Evolutionary conservation across 2,888 invertebrate genomes (phyloP), one percentile per base, ranked within the genome.

Genomic region (Tenthredo livida): DNA sequence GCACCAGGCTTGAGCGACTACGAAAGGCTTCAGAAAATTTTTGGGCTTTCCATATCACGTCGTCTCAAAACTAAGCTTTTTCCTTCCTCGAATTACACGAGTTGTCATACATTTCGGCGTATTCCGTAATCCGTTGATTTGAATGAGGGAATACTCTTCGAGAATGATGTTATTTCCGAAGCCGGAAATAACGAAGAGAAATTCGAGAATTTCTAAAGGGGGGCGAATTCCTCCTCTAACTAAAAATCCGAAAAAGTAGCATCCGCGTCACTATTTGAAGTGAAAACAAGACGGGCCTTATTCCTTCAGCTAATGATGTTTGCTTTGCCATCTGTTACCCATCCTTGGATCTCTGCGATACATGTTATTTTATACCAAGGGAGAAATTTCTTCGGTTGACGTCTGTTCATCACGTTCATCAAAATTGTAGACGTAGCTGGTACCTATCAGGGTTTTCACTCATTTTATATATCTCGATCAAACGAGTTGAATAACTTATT

Each of bases 271-370:
- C n/a, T 89, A 88, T 89, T 89, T 89, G 87, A 87, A 87, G 86
- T 89, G 89, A 87, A 90, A 90, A 90, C 89, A 90, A 86, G 80
- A 75, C 84, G 85, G 87, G 85, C 88, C 87, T 87, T n/a, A n/a
- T 89, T 88, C 88, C 87, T 87, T 84, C 83, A 87, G 88, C 88
- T 90, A 90, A 90, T 89, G 90, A 90, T 89, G 89, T 87, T 89
- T 88, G 87, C 21, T 17, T 40, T 10, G 1, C 37, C 25, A 40
- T 33, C 70, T 37, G 6, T 37, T 37, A 9, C 33, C 25, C 61
- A n/a, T 15, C 15, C 67, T 67, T 29, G 67, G n/a, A 72, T 54
- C n/a, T 54, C n/a, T 54, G 54, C 2, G 29, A 54, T 54, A n/a
- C 54, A 54, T 54, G n/a, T 54, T 54, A 5, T 54, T n/a, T 6